phyloP scores from a whole-genome alignment of 1,140 invertebrate genomes.

The Phenacoccus solenopsis region DNA sequence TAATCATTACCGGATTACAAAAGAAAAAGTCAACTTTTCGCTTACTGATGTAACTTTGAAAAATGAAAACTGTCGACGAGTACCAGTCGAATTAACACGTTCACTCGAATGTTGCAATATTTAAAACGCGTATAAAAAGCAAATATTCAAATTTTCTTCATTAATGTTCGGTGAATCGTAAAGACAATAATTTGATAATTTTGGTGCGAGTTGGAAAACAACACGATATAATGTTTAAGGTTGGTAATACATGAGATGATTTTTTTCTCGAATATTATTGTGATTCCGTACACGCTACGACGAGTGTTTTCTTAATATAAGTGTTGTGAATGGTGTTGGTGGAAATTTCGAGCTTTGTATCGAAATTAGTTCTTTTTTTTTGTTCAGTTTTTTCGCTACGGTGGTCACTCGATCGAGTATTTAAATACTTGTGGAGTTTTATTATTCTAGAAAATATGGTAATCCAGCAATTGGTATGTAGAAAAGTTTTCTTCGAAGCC shows the following conservation, averaged over 20 bases:
- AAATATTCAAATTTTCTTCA: conserved; percentile 14
- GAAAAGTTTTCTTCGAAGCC: too few species aligned
- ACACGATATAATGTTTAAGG: neutral
- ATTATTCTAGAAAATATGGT: too few species aligned
- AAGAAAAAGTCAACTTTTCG: conserved; percentile 5
- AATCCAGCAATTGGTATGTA: too few species aligned
- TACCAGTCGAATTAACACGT: neutral
- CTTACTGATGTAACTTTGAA: conserved; percentile 7
- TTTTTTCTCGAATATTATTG: neutral
- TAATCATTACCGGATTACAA: conserved; percentile 6
- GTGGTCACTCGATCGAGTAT: too few species aligned
- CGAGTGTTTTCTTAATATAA: neutral
- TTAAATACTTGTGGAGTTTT: too few species aligned
- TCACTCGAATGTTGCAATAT: neutral
- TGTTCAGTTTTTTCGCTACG: too few species aligned
- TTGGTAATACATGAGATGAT: neutral
- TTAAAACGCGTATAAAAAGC: neutral
- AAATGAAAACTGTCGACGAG: neutral
- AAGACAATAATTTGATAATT: neutral
- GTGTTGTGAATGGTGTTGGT: neutral
- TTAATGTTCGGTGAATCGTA: neutral
- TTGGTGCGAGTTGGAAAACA: neutral
- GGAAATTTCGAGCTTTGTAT: too few species aligned
- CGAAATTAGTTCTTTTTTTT: too few species aligned
- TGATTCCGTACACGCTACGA: neutral